phyloP scores from a whole-genome alignment of 2,113 vertebrate genomes.

The Trichechus manatus region DNA sequence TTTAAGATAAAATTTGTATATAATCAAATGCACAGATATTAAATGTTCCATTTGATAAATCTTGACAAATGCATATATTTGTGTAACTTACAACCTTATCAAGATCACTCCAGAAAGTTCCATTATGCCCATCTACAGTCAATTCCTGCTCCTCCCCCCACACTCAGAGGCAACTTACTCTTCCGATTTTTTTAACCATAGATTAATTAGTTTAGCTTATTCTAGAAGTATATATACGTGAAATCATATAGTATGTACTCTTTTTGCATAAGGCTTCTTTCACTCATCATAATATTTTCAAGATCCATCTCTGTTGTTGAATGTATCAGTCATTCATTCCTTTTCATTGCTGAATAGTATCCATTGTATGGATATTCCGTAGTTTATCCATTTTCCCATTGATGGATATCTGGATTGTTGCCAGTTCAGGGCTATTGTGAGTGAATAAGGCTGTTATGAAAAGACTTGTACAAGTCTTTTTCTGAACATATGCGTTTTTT shows the following conservation, averaged over 20 bases:
- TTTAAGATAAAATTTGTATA: slow-evolving; percentile 10
- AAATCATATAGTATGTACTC: background rate
- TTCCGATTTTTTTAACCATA: slow-evolving; percentile 43
- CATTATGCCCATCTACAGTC: background rate
- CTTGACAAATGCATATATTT: slow-evolving; percentile 3
- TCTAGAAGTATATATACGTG: slow-evolving; percentile 9
- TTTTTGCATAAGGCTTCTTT: slow-evolving; percentile 30
- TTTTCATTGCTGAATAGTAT: background rate
- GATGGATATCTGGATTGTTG: slow-evolving; percentile 8
- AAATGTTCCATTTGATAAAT: background rate
- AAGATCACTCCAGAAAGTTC: background rate
- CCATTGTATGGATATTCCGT: background rate
- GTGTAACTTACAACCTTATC: slow-evolving; percentile 7
- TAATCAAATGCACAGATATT: slow-evolving; percentile 14
- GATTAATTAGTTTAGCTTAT: slow-evolving; percentile 15
- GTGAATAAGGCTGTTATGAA: background rate
- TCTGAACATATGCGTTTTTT: background rate
- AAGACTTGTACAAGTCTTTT: background rate
- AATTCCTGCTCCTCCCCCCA: background rate
- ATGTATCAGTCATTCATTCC: background rate
- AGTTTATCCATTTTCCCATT: background rate
- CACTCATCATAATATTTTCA: background rate
- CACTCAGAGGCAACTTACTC: background rate
- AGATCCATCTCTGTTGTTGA: no score
- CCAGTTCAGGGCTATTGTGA: background rate